Base-by-base conservation (phyloP, 1,140 invertebrate genomes). In the Euborellia annulipes region DNA sequence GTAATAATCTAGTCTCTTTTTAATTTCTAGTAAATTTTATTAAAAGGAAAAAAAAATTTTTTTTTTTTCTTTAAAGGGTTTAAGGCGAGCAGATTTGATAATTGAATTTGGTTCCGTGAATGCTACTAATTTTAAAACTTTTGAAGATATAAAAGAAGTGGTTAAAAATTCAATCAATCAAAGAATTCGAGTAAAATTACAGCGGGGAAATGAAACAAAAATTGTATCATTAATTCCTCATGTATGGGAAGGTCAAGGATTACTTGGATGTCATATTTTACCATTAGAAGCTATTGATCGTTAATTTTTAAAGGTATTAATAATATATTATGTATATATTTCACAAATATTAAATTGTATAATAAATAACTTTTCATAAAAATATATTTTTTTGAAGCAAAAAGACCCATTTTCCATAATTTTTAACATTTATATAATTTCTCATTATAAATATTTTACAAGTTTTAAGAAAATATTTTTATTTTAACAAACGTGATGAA, bases 91-190 rank as follows among this genome's bases (percentile, higher is more conserved):
- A 36, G 89, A 92, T 66, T 61, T 75, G 32, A 66, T 93, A 3
- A 51, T 85, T 2, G 70, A 84, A 53, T 90, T 93, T 72, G 89
- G 88, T n/a, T 85, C 85, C 0, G 62, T 91, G 2, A 80, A 78
- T 51, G 58, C 61, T 17, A 64, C 59, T 7, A 93, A 92, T 63
- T 91, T 86, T 56, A 68, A 70, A 36, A 68, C 69, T 36, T 57
- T 88, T 2, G 65, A 66, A 16, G 78, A 87, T 61, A 62, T 74
- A 43, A 59, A 54, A 9, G 27, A 21, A 7, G 58, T 91, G 16
- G 83, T 91, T 4, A 69, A 78, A 46, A 77, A 85, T 57, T 86
- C 80, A 37, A 70, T 79, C 37, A 76, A 78, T 22, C 69, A 70
- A 46, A 57, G 63, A 16, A 54, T 87, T 11, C 58, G 63, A 39